Evolutionary conservation across 2,888 invertebrate species (phyloP).

Genomic region (Acanthococcus lagerstroemiae): DNA sequence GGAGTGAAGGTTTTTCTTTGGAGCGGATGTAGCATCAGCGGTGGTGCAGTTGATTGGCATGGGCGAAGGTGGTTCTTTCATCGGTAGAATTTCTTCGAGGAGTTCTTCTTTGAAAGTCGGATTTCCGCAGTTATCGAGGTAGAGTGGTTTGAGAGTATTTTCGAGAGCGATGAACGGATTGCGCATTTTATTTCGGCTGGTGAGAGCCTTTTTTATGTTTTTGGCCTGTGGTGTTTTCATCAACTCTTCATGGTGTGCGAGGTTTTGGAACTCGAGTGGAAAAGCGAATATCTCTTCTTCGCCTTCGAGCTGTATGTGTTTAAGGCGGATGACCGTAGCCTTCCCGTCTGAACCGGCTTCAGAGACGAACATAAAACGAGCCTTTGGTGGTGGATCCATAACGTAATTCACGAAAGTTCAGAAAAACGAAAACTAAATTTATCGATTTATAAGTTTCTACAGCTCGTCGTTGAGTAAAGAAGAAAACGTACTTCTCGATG

Average conservation of each 20-base stretch:
- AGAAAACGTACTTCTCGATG: too few species aligned
- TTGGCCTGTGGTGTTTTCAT: not conserved
- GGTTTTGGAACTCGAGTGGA: not conserved
- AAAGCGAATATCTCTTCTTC: not conserved
- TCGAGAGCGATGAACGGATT: not conserved
- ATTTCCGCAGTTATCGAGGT: not conserved
- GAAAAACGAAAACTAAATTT: too few species aligned
- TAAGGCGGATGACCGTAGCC: not conserved
- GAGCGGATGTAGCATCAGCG: not conserved
- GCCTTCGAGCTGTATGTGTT: not conserved
- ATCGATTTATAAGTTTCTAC: not conserved
- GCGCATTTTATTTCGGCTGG: not conserved
- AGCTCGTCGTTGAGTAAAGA: too few species aligned
- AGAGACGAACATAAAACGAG: not conserved
- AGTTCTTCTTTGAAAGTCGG: not conserved
- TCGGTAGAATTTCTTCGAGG: too few species aligned
- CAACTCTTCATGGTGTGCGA: not conserved
- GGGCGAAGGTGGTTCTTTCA: not conserved
- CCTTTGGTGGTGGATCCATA: not conserved
- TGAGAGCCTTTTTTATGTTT: not conserved
- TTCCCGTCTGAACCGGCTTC: not conserved
- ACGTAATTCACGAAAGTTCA: not conserved
- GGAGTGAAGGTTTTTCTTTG: not conserved
- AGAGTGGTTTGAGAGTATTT: not conserved
- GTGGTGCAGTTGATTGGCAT: not conserved